Base-by-base conservation (phyloP, 2,797 vertebrate species). In the Tapirus indicus region DNA sequence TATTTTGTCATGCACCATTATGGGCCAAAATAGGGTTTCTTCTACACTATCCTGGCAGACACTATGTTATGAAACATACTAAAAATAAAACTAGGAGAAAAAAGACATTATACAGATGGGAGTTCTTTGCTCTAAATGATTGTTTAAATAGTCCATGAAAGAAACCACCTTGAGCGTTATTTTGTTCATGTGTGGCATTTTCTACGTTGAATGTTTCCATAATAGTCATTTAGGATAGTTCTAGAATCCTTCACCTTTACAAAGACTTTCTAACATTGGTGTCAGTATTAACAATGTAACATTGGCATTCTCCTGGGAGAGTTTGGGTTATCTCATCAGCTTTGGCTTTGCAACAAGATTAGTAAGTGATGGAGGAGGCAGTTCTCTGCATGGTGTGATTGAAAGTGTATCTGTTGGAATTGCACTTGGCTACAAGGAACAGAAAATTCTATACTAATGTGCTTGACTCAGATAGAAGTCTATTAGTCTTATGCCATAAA, bases 1-100 rank as follows among this genome's bases (percentile, higher is more conserved):
- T 97, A 92, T 82, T 80, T 94, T 96, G 88, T 79, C 82, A 95
- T 87, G 95, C 17, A 87, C 85, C 60, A 97, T 95, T 97, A 96
- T 90, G 78, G 84, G 35, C 21, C 90, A 92, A 98, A 97, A 91
- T 2, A 8, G 1, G 21, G 1, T 96, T 97, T 97, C 54, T n/a
- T 95, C 75, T 98, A 94, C 95, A 72, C 96, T n/a, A 62, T 94
- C 89, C 88, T 72, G 86, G 94, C 66, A 97, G 94, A 66, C 62
- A 74, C 2, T 79, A 54, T 64, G 88, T 92, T 86, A 86, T 88
- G 56, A 97, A 95, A 91, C 21, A 86, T 23, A 18, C 47, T 85
- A 72, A 97, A 97, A 98, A 91, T 78, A 94, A 60, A 56, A 60
- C 58, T 90, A 96, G 52, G 4, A 14, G n/a, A 79, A 92, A 94